Base-by-base conservation (phyloP, 2,888 invertebrate genomes). In the Tipula lateralis region DNA sequence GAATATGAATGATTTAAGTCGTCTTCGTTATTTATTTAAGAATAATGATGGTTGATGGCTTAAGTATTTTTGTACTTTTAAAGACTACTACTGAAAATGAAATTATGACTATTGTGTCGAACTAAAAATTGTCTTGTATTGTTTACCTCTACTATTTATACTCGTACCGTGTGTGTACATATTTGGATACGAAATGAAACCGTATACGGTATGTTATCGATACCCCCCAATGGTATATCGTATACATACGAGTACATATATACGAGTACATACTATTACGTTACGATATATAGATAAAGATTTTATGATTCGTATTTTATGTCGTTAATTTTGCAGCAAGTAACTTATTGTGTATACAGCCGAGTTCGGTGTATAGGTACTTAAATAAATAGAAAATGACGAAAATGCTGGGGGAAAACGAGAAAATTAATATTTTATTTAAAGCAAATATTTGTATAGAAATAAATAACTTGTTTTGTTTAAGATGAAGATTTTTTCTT, bases 361-460 rank as follows among this genome's bases (percentile, higher is more conserved):
- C 1, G 2, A 66, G 24, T 66, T 66, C 24, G 66, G 19, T 66
- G 66, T n/a, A n/a, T n/a, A n/a, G n/a, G n/a, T 66, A 66, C 24
- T 24, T 9, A 66, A 66, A 24, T 66, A 66, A 66, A 66, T 66
- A 66, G 66, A 66, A 66, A 66, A 24, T 19, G 12, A 66, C 9
- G 66, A 66, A 50, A 50, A 16, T 50, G 16, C n/a, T 5, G 44
- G 44, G 7, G 66, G 9, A 66, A 66, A 66, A 24, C 3, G 66
- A 66, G 66, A 66, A 66, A 66, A 66, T 66, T 66, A 66, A 66
- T 66, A 24, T 66, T 66, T 66, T 66, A 66, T 66, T 66, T 66
- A 24, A 66, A 66, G 24, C 9, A 66, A 66, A 66, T 66, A 66
- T 66, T 66, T 66, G 24, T 24, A 24, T 66, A 66, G 24, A 66